phyloP scores from a whole-genome alignment of 2,888 invertebrate species.

The Drosophila borborema region DNA sequence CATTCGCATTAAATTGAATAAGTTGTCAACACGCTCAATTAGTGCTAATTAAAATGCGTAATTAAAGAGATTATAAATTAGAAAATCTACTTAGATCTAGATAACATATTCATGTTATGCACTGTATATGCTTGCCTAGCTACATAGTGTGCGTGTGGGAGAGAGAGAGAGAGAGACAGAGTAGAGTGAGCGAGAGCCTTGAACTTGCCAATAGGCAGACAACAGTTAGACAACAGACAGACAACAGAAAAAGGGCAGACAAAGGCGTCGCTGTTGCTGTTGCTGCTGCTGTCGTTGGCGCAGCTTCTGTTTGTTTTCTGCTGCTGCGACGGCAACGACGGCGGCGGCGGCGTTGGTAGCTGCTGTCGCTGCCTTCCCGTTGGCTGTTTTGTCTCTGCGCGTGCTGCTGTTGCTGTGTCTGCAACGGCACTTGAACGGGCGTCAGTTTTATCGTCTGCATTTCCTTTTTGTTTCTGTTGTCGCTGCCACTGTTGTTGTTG shows the following conservation, averaged over 20 bases:
- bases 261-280: conserved; percentile 23
- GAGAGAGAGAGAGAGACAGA: neutral
- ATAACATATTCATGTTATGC: conserved; percentile 15
- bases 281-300: conserved; percentile 29
- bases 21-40: conserved; percentile 29
- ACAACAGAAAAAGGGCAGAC: conserved; percentile 12
- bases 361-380: conserved; percentile 43
- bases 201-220: conserved; percentile 71
- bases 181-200: conserved; percentile 63
- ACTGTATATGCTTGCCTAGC: conserved; percentile 14
- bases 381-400: conserved; percentile 45
- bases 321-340: neutral
- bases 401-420: conserved; percentile 33
- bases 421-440: conserved; percentile 63
- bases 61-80: conserved; percentile 32
- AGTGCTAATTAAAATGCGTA: conserved; percentile 32
- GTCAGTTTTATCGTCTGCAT: conserved; percentile 67
- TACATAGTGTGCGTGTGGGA: conserved; percentile 14
- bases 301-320: conserved; percentile 41
- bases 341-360: conserved; percentile 3
- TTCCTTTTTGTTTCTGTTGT: conserved; percentile 44
- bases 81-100: conserved; percentile 32
- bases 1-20: neutral
- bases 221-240: conserved; percentile 2
- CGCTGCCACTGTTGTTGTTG: conserved; percentile 27